phyloP scores from a whole-genome alignment of 1,140 invertebrate species.

The Drosophila quadrilineata region DNA sequence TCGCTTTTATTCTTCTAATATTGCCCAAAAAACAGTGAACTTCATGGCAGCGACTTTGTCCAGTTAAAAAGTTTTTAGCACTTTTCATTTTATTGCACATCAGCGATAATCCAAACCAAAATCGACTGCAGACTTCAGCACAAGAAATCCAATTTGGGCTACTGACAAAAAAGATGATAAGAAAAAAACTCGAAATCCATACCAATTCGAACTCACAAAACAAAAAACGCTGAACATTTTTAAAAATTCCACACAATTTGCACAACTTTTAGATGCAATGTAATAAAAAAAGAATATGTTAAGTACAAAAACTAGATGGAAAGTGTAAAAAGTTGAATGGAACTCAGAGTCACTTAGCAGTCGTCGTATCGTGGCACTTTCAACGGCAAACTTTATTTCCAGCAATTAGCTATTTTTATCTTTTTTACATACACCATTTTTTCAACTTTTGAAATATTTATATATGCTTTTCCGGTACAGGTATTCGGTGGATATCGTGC shows the following conservation, averaged over 20 bases:
- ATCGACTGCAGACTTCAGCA: constrained; percentile 52
- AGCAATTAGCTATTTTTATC: constrained; percentile 68
- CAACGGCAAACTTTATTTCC: constrained; percentile 60
- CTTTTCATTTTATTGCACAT: constrained; percentile 63
- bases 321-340: constrained; percentile 45
- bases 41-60: constrained; percentile 28
- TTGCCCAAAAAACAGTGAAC: too few species aligned
- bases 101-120: constrained; percentile 70
- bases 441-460: constrained; percentile 69
- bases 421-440: constrained; percentile 38
- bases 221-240: too few species aligned
- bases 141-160: constrained; percentile 45
- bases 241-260: constrained; percentile 54
- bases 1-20: too few species aligned
- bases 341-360: constrained; percentile 33
- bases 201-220: constrained; percentile 33
- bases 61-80: constrained; percentile 40
- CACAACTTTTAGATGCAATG: constrained; percentile 23
- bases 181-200: too few species aligned
- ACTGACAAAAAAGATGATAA: constrained; percentile 17
- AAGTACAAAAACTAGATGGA: constrained; percentile 20
- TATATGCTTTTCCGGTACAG: constrained; percentile 33
- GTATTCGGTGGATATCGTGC: constrained; percentile 19
- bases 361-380: constrained; percentile 46
- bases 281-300: constrained; percentile 11